These are phyloP conservation scores for Aporophyla nigra DNA, from an alignment of 2,888 invertebrate species.

Conservation along the genomic window DNA sequence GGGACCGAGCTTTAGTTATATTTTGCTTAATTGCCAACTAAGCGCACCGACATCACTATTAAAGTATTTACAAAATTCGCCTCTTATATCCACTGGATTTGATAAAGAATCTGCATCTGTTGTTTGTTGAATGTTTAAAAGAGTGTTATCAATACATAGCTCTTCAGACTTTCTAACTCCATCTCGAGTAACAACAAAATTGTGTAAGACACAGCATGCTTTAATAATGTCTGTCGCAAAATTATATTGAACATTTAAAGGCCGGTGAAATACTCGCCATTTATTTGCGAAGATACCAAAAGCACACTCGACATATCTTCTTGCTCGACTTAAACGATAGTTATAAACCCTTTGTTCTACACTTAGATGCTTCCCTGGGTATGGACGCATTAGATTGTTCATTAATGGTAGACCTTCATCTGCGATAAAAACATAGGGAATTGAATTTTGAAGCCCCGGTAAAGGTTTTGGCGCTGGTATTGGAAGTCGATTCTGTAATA, in stretches of 20 bases:
- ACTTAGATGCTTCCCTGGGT: not conserved
- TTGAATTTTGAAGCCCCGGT: not conserved
- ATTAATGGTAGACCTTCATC: conserved; percentile 1
- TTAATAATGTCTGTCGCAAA: conserved; percentile 11
- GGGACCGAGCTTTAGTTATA: too few relatives aligned
- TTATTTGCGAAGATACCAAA: conserved; percentile 14
- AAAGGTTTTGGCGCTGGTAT: conserved; percentile 6
- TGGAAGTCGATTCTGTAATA: not conserved
- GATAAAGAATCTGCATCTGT: not conserved
- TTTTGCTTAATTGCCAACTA: too few relatives aligned
- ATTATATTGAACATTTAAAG: not conserved
- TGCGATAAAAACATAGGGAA: not conserved
- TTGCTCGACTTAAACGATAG: not conserved
- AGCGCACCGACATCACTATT: too few relatives aligned
- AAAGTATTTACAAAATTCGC: too few relatives aligned
- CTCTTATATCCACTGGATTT: too few relatives aligned
- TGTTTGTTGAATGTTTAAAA: not conserved
- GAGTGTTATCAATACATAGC: not conserved
- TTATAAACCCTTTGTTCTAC: conserved; percentile 1
- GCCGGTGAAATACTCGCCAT: conserved; percentile 1
- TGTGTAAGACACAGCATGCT: conserved; percentile 14
- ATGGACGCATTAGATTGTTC: conserved; percentile 8
- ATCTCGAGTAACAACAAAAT: conserved; percentile 8
- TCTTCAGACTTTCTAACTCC: not conserved
- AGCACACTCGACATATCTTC: conserved; percentile 5